Conservation (phyloP, 1,140 invertebrate species). For the Neotoxoptera formosana region DNA sequence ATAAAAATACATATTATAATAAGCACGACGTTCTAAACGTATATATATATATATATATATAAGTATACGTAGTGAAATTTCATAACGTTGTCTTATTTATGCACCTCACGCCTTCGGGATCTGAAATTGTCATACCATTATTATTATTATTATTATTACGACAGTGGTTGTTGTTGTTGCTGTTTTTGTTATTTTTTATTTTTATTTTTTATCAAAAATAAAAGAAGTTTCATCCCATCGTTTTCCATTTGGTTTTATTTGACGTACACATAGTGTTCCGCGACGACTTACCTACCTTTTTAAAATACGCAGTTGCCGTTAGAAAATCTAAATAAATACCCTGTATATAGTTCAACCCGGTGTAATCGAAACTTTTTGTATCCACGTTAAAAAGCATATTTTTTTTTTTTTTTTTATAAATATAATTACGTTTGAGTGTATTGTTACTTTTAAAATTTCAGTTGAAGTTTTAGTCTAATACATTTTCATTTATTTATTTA, state of each 20-base stretch:
- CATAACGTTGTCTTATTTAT: neutral
- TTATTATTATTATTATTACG: neutral
- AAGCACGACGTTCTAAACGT: neutral
- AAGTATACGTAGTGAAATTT: neutral
- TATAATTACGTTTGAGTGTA: neutral
- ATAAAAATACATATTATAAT: neutral
- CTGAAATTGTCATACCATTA: slow-evolving; percentile 7
- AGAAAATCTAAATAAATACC: neutral
- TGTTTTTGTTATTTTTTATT: neutral
- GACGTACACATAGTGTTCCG: neutral
- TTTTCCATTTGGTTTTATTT: neutral
- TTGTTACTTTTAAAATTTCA: neutral
- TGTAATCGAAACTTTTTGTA: neutral
- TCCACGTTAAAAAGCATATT: neutral
- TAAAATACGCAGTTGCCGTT: neutral
- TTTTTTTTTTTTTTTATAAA: neutral
- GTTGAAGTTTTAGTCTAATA: neutral
- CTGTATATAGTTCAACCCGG: neutral
- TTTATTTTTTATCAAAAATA: neutral
- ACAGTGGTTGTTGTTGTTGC: neutral
- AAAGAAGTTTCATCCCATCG: neutral
- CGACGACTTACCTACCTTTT: neutral
- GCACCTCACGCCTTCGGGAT: neutral
- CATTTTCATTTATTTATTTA: neutral
- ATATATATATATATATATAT: neutral